phyloP scores from a whole-genome alignment of 2,113 vertebrate genomes.

The Macaca nemestrina region DNA sequence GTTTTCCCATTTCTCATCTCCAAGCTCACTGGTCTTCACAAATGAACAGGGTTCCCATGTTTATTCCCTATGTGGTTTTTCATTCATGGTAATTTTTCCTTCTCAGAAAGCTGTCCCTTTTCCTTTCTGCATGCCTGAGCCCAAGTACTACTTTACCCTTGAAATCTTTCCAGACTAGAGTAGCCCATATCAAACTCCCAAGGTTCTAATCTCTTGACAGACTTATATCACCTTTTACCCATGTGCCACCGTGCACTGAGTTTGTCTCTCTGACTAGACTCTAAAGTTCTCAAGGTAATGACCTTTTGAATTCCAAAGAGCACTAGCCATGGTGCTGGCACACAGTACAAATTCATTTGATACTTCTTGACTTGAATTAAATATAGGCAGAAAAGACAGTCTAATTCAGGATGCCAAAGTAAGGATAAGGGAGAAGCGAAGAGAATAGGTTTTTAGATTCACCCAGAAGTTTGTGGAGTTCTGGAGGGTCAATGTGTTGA shows the following conservation, averaged over 20 bases:
- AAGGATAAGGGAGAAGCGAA: not conserved
- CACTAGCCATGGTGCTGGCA: not conserved
- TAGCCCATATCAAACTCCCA: too few relatives aligned
- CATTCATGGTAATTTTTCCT: too few relatives aligned
- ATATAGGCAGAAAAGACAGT: not conserved
- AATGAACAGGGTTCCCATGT: too few relatives aligned
- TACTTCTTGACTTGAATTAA: not conserved
- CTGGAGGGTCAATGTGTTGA: not conserved
- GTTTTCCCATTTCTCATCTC: too few relatives aligned
- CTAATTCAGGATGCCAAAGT: not conserved
- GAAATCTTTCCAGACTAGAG: too few relatives aligned
- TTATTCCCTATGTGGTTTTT: too few relatives aligned
- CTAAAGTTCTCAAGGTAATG: not conserved
- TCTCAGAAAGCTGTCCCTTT: too few relatives aligned
- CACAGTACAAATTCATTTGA: not conserved
- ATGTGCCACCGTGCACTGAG: not conserved
- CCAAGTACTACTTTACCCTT: too few relatives aligned
- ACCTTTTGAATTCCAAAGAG: not conserved
- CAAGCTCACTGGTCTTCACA: too few relatives aligned
- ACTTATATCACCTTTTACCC: not conserved
- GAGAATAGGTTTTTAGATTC: not conserved
- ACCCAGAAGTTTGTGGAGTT: not conserved
- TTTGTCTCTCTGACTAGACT: not conserved
- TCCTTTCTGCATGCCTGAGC: too few relatives aligned
- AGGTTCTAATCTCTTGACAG: not conserved